phyloP scores from a whole-genome alignment of 2,888 invertebrate species.

The Polydrusus pterygomalis region DNA sequence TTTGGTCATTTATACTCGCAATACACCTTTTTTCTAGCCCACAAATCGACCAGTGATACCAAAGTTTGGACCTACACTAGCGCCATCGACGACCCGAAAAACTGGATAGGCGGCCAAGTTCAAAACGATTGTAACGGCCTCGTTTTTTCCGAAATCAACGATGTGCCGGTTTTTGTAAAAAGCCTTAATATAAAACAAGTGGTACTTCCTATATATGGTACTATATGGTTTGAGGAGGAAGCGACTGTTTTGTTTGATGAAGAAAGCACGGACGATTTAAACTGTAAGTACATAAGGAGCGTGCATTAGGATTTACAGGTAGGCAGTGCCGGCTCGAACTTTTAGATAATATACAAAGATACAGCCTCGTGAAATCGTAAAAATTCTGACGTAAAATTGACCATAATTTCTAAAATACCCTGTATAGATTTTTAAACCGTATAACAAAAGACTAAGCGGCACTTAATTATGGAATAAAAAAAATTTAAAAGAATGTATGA shows the following conservation, averaged over 20 bases:
- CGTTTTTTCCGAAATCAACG: neutral
- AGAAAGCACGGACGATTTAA: conserved; percentile 4
- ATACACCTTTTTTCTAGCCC: neutral
- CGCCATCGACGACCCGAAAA: conserved; percentile 15
- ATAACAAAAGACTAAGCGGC: no score
- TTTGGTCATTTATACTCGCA: no score
- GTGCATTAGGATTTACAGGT: no score
- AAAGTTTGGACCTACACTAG: conserved; percentile 29
- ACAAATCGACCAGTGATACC: neutral
- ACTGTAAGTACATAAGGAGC: conserved; percentile 5
- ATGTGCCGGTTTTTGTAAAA: neutral
- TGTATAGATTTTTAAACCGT: no score
- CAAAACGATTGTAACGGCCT: conserved; percentile 11
- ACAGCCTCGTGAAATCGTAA: no score
- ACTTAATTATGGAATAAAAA: no score
- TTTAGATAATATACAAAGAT: no score
- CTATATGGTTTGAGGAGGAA: neutral
- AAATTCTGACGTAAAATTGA: no score
- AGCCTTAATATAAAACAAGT: neutral
- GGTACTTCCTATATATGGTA: neutral
- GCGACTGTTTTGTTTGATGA: neutral
- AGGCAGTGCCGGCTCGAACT: no score
- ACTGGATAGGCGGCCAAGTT: conserved; percentile 54
- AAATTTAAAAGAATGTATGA: no score
- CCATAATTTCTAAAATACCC: no score